phyloP scores from a whole-genome alignment of 2,888 invertebrate species.

The Stratiomys singularior region DNA sequence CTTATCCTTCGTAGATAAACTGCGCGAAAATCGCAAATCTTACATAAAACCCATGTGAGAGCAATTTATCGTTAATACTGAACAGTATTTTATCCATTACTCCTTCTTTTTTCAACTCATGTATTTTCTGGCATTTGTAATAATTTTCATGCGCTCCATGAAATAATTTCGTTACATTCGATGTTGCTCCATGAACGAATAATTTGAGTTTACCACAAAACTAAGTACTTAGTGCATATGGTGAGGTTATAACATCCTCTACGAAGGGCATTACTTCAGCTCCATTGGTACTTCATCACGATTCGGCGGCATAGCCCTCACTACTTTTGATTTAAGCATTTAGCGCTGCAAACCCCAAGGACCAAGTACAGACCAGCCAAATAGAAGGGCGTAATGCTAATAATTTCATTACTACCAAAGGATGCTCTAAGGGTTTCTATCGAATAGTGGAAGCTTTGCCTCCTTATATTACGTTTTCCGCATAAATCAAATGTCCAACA shows the following conservation, averaged over 20 bases:
- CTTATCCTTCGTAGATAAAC: too few species aligned
- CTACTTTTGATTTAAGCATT: background rate
- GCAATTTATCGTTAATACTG: too few species aligned
- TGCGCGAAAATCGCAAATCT: too few species aligned
- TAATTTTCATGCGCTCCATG: conserved; percentile 40
- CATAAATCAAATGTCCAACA: conserved; percentile 48
- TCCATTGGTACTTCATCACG: conserved; percentile 27
- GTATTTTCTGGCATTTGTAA: conserved; percentile 1
- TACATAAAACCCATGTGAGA: too few species aligned
- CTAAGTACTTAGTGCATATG: conserved; percentile 29
- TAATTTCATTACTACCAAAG: conserved; percentile 22
- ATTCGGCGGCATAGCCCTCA: background rate
- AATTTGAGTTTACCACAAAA: conserved; percentile 14
- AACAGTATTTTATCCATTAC: conserved; percentile 10
- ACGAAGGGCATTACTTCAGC: conserved; percentile 24
- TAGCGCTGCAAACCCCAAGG: background rate
- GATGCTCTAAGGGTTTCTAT: background rate
- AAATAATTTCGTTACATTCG: conserved; percentile 26
- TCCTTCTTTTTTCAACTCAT: background rate
- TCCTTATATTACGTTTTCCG: background rate
- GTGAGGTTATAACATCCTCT: conserved; percentile 23
- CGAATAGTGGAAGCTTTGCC: background rate
- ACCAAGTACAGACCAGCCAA: background rate
- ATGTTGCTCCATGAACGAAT: background rate
- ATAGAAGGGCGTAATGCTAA: conserved; percentile 31